Evolutionary conservation across 1,140 invertebrate genomes (phyloP).

Genomic region (Berghia stephanieae): DNA sequence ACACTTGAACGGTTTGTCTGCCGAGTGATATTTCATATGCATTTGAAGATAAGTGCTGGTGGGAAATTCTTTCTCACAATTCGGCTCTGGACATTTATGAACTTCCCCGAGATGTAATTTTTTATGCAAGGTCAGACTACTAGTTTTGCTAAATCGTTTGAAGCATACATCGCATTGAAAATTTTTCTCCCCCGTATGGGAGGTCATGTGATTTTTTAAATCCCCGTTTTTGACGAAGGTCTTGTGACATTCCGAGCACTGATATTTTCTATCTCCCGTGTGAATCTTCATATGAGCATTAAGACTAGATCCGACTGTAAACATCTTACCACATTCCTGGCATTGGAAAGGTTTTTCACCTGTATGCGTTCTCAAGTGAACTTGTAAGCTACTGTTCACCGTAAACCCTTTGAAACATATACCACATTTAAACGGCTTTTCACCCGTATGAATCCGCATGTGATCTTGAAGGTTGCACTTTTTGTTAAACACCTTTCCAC

Average conservation of each 20-base stretch:
- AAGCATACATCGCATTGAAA: constrained; percentile 44
- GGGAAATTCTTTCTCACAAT: constrained; percentile 84
- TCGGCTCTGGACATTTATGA: constrained; percentile 88
- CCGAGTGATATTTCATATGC: constrained; percentile 47
- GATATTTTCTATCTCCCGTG: constrained; percentile 48
- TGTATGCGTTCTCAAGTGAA: constrained; percentile 72
- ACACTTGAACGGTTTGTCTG: constrained; percentile 48
- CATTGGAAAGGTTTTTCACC: constrained; percentile 90
- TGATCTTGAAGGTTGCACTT: constrained; percentile 36
- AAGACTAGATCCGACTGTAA: constrained; percentile 66
- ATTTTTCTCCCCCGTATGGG: constrained; percentile 43
- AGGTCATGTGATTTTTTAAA: constrained; percentile 42
- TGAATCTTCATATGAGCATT: constrained; percentile 47
- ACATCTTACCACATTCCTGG: constrained; percentile 86
- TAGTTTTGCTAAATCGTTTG: constrained; percentile 46
- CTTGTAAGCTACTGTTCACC: constrained; percentile 50
- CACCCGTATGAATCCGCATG: constrained; percentile 77
- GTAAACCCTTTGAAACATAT: constrained; percentile 86
- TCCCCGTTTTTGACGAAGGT: constrained; percentile 37
- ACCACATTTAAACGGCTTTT: constrained; percentile 86
- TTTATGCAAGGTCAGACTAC: constrained; percentile 33
- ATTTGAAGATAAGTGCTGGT: constrained; percentile 50
- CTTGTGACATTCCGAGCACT: constrained; percentile 45
- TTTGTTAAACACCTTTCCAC: constrained; percentile 35
- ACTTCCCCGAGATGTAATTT: constrained; percentile 76